Conservation (phyloP, 2,888 invertebrate species). For the Plusia festucae region DNA sequence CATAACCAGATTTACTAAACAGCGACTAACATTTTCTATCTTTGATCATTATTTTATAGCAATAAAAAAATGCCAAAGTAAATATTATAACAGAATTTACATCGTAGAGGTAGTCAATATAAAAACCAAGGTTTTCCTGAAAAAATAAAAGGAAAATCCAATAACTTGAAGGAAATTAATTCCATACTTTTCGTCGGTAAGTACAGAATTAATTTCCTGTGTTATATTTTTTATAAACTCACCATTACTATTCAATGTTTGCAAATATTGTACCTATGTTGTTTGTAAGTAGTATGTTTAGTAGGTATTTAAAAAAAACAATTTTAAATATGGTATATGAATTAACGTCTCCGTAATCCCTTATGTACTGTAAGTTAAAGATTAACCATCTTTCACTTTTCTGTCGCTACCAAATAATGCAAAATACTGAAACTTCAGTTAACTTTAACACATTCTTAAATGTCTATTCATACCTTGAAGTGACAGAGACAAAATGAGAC, state of each 20-base stretch:
- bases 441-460: too few species aligned
- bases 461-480: too few species aligned
- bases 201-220: conserved; percentile 36
- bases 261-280: not conserved
- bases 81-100: conserved; percentile 25
- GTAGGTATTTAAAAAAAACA: too few species aligned
- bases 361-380: too few species aligned
- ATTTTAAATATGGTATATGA: too few species aligned
- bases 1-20: not conserved
- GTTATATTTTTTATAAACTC: conserved; percentile 22
- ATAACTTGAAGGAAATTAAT: conserved; percentile 34
- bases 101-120: conserved; percentile 9
- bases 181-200: conserved; percentile 19
- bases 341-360: too few species aligned
- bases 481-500: too few species aligned
- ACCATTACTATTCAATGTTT: conserved; percentile 18
- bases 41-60: conserved; percentile 1
- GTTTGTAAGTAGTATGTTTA: not conserved
- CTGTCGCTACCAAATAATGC: too few species aligned
- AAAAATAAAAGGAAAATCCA: conserved; percentile 28
- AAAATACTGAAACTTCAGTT: too few species aligned
- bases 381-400: too few species aligned
- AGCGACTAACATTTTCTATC: too few species aligned
- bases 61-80: conserved; percentile 14
- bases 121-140: not conserved